Conservation (phyloP, 2,888 invertebrate species). For the Amiota communis region DNA sequence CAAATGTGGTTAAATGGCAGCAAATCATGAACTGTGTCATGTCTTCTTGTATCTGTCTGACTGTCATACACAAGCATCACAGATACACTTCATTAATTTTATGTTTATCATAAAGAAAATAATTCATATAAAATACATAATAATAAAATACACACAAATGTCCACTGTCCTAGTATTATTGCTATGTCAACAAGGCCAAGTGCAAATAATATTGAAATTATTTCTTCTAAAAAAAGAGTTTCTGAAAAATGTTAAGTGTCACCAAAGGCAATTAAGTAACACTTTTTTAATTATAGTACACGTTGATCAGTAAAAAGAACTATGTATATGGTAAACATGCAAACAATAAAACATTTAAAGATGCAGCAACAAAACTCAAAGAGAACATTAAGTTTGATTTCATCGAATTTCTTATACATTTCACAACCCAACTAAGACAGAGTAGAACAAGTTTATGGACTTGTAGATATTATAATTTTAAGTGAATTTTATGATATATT, state of each 20-base stretch:
- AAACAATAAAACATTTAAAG: constrained; percentile 26
- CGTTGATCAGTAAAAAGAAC: background rate
- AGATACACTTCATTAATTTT: constrained; percentile 28
- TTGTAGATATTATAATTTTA: no score
- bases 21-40: constrained; percentile 54
- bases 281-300: constrained; percentile 38
- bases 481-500: no score
- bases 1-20: constrained; percentile 47
- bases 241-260: background rate
- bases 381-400: background rate
- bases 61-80: constrained; percentile 17
- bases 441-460: no score
- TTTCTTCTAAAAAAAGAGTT: constrained; percentile 49
- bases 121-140: background rate
- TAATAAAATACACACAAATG: background rate
- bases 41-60: constrained; percentile 2
- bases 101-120: constrained; percentile 12
- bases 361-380: background rate
- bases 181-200: background rate
- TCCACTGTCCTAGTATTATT: constrained; percentile 9
- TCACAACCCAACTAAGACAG: no score
- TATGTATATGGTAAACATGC: background rate
- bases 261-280: constrained; percentile 24
- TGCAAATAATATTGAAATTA: constrained; percentile 55
- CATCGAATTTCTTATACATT: background rate